Evolutionary conservation across 2,113 vertebrate genomes (phyloP).

Genomic region (Thunnus maccoyii): DNA sequence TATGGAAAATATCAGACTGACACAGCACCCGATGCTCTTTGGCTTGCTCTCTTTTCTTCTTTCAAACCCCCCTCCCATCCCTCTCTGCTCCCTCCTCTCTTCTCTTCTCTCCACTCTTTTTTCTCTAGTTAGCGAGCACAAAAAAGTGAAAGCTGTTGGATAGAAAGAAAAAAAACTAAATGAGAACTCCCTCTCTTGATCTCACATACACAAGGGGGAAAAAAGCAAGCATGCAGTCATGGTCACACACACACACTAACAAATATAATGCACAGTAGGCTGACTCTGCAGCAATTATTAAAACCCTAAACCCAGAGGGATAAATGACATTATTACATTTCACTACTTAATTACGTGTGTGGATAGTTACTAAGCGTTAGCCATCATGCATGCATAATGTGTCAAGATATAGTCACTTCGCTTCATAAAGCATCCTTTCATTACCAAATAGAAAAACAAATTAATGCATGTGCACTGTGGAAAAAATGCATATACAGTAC

Average conservation of each 20-base stretch:
- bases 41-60: slow-evolving; percentile 74
- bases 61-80: slow-evolving; percentile 32
- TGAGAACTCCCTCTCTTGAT: slow-evolving; percentile 75
- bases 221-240: slow-evolving; percentile 19
- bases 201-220: slow-evolving; percentile 21
- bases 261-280: slow-evolving; percentile 70
- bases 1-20: slow-evolving; percentile 88
- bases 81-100: neutral
- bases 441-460: slow-evolving; percentile 57
- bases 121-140: slow-evolving; percentile 79
- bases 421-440: slow-evolving; percentile 70
- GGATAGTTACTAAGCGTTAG: slow-evolving; percentile 77
- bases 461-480: slow-evolving; percentile 3
- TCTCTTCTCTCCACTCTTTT: slow-evolving; percentile 51
- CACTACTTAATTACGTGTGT: slow-evolving; percentile 80
- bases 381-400: slow-evolving; percentile 74
- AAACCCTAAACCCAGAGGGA: slow-evolving; percentile 78
- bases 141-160: slow-evolving; percentile 80
- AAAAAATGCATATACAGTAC: neutral
- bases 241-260: slow-evolving; percentile 30
- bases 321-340: slow-evolving; percentile 81
- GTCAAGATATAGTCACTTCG: slow-evolving; percentile 57
- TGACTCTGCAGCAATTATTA: slow-evolving; percentile 82
- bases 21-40: slow-evolving; percentile 80
- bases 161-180: slow-evolving; percentile 70